phyloP scores from a whole-genome alignment of 2,113 vertebrate species.

The Sula dactylatra region DNA sequence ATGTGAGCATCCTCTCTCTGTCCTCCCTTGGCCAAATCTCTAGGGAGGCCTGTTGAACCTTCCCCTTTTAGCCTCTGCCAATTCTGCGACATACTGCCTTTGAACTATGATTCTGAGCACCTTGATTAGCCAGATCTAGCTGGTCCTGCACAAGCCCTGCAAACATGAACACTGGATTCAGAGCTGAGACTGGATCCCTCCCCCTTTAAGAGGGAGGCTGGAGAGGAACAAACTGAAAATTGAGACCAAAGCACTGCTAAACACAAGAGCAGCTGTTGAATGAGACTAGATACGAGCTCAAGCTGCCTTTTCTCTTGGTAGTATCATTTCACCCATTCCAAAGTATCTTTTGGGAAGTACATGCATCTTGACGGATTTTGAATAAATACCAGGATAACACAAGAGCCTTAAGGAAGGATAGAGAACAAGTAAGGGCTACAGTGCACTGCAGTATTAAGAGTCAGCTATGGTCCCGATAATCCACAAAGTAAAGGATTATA shows the following conservation, averaged over 20 bases:
- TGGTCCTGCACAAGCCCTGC: neutral
- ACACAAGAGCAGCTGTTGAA: fast-evolving
- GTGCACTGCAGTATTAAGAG: neutral
- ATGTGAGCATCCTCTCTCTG: neutral
- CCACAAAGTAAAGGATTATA: slow-evolving; percentile 45
- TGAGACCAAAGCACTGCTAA: neutral
- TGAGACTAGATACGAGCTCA: fast-evolving
- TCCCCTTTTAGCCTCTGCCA: neutral
- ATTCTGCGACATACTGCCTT: neutral
- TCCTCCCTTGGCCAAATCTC: neutral
- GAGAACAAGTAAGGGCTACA: neutral
- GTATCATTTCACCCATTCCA: neutral
- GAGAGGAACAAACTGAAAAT: neutral
- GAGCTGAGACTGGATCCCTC: neutral
- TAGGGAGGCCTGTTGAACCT: neutral
- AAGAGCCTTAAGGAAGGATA: neutral
- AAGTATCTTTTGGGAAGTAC: neutral
- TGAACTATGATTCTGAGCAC: neutral
- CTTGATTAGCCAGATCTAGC: neutral
- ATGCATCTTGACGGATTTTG: neutral
- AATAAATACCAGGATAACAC: neutral
- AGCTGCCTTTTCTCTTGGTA: neutral
- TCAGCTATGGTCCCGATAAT: slow-evolving; percentile 14
- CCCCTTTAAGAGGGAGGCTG: neutral
- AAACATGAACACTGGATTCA: neutral